Conservation (phyloP, 1,140 invertebrate genomes). For the Polyergus mexicanus region DNA sequence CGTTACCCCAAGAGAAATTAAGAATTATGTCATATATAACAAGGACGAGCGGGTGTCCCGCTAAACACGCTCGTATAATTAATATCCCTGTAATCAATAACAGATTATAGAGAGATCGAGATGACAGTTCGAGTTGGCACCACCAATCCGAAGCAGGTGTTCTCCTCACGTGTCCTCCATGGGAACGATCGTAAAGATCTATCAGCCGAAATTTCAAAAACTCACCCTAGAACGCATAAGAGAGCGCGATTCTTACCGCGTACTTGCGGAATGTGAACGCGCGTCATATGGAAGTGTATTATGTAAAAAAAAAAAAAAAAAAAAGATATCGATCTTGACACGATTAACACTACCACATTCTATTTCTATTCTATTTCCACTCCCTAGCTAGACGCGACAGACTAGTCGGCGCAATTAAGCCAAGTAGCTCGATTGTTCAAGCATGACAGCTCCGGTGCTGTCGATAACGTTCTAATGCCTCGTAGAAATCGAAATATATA, state of each 20-base stretch:
- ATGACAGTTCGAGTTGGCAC: neutral
- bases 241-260: neutral
- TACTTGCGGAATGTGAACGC: neutral
- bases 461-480: constrained; percentile 47
- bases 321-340: constrained; percentile 27
- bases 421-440: constrained; percentile 53
- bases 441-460: constrained; percentile 40
- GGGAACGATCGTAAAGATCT: neutral
- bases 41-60: neutral
- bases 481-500: constrained; percentile 4
- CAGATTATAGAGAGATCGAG: neutral
- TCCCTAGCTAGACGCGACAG: neutral
- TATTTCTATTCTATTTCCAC: constrained; percentile 13
- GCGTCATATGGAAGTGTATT: neutral
- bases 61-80: constrained; percentile 21
- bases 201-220: neutral
- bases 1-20: neutral
- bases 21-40: neutral
- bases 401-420: constrained; percentile 49
- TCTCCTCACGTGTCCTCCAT: neutral
- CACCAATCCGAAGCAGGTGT: neutral
- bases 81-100: constrained; percentile 49
- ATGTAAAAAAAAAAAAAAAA: neutral
- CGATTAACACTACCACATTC: constrained; percentile 30
- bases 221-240: neutral